A percentile compares a stretch with the other conserved stretches of the same genome.
phyloP scores from a whole-genome alignment of 1,140 invertebrate species.

The Condylostylus longicornis region DNA sequence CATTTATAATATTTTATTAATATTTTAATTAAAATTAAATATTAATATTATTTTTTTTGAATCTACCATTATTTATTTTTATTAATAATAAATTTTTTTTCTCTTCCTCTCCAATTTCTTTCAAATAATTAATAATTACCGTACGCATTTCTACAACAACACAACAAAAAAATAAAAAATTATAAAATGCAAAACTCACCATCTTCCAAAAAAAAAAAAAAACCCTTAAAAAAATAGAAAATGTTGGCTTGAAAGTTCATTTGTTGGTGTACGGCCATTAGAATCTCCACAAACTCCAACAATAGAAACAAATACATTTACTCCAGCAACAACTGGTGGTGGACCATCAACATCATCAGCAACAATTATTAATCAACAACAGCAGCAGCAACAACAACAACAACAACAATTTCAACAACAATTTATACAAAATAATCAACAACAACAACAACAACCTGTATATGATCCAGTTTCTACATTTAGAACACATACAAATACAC shows the following conservation, averaged over 20 bases:
- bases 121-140: too few relatives aligned
- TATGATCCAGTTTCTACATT: constrained; percentile 8
- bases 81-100: too few relatives aligned
- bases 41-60: too few relatives aligned
- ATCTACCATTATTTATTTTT: too few relatives aligned
- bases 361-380: constrained; percentile 11
- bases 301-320: constrained; percentile 31
- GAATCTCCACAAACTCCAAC: constrained; percentile 70
- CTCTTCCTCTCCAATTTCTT: too few relatives aligned
- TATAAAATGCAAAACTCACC: too few relatives aligned
- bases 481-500: neutral
- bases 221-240: constrained; percentile 23
- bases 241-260: constrained; percentile 83
- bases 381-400: constrained; percentile 10
- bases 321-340: constrained; percentile 10
- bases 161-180: too few relatives aligned
- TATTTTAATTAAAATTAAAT: too few relatives aligned
- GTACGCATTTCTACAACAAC: too few relatives aligned
- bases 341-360: constrained; percentile 1
- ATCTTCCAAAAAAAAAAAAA: too few relatives aligned
- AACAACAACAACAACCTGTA: constrained; percentile 5
- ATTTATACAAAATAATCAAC: constrained; percentile 10
- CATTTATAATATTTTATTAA: too few relatives aligned
- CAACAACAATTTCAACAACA: constrained; percentile 6
- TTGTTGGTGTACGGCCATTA: constrained; percentile 67